Percentiles rank a stretch among this genome's conserved stretches.
Evolutionary conservation across 2,888 invertebrate genomes (phyloP).

Genomic region (Cartodere bifasciata): DNA sequence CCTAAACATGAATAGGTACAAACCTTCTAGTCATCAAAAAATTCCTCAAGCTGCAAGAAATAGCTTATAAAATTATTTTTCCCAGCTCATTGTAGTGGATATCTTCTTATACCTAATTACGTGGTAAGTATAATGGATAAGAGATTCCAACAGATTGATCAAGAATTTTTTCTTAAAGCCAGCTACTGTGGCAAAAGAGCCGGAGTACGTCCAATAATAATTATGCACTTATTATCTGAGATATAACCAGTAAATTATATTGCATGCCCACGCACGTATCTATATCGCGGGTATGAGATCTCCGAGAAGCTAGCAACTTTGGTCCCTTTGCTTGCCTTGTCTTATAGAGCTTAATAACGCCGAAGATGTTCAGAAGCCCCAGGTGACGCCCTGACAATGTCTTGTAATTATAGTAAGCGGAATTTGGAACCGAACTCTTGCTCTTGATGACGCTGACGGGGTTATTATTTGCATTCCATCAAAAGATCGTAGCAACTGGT

Average conservation of each 20-base stretch:
- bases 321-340: conserved; percentile 18
- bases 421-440: conserved; percentile 16
- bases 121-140: too few relatives aligned
- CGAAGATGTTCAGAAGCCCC: conserved; percentile 24
- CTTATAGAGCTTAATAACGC: conserved; percentile 16
- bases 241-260: conserved; percentile 33
- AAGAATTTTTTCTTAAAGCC: too few relatives aligned
- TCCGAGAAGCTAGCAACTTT: conserved; percentile 18
- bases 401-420: conserved; percentile 25
- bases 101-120: too few relatives aligned
- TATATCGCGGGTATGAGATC: too few relatives aligned
- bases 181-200: conserved; percentile 10
- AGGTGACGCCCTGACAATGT: conserved; percentile 30
- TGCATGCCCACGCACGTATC: conserved; percentile 32
- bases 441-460: conserved; percentile 12
- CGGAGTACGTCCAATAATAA: conserved; percentile 28
- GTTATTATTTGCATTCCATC: conserved; percentile 24
- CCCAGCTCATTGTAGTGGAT: too few relatives aligned
- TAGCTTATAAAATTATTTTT: too few relatives aligned
- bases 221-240: conserved; percentile 28
- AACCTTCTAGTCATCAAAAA: too few relatives aligned
- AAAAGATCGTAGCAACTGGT: too few relatives aligned
- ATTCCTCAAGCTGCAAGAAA: too few relatives aligned
- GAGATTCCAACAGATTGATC: too few relatives aligned
- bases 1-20: too few relatives aligned